These are phyloP conservation scores for Thamnophis sirtalis DNA, from an alignment of 2,113 vertebrate genomes.

Conservation along the genomic window DNA sequence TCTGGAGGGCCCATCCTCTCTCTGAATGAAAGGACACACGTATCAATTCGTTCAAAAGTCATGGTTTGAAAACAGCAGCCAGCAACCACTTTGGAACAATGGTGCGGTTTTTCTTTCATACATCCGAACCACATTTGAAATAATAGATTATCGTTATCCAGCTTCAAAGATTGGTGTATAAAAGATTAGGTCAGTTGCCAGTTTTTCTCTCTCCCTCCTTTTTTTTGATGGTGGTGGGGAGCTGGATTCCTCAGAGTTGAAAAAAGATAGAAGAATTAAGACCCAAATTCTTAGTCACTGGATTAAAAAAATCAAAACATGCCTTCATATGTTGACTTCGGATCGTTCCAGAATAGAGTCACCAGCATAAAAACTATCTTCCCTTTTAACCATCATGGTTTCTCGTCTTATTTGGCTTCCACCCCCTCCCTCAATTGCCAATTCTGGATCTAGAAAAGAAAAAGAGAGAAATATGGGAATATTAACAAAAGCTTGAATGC, in stretches of 20 bases:
- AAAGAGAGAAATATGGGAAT: background rate
- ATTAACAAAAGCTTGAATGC: background rate
- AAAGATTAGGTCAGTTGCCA: slow-evolving; percentile 28
- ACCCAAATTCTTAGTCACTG: slow-evolving; percentile 10
- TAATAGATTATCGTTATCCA: background rate
- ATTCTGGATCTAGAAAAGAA: slow-evolving; percentile 47
- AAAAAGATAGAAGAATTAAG: background rate
- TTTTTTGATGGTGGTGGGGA: background rate
- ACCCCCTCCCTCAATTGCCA: background rate
- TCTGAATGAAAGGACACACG: slow-evolving; percentile 11
- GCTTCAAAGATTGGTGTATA: background rate
- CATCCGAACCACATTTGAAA: background rate
- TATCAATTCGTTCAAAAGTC: slow-evolving; percentile 26
- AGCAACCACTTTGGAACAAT: background rate
- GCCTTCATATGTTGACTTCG: slow-evolving; percentile 32
- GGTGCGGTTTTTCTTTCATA: background rate
- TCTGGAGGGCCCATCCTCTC: slow-evolving; percentile 29
- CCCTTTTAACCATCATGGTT: slow-evolving; percentile 40
- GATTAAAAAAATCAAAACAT: slow-evolving; percentile 34
- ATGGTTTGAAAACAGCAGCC: slow-evolving; percentile 24
- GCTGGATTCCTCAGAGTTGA: slow-evolving; percentile 35
- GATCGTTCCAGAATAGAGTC: slow-evolving; percentile 9
- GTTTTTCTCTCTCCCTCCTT: background rate
- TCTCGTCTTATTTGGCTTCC: background rate
- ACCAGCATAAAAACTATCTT: slow-evolving; percentile 41